Base-by-base conservation (phyloP, 2,797 vertebrate species). In the Streptopelia turtur region DNA sequence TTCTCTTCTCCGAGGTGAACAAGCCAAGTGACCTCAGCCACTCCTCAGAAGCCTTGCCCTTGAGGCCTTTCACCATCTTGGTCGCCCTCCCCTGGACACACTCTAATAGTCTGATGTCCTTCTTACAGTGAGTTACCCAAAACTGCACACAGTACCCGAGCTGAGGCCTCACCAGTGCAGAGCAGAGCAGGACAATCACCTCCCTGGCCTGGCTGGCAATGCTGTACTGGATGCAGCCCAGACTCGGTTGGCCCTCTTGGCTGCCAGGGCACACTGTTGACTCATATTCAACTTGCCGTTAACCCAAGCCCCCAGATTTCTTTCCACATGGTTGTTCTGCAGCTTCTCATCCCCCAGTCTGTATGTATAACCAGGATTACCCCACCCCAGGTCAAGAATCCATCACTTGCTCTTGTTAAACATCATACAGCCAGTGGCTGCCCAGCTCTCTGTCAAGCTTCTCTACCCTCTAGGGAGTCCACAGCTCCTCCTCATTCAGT, bases 121-220 rank as follows among this genome's bases (percentile, higher is more conserved):
- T 8, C n/a, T 53, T 37, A 15, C 9, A 12, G 4, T 7, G 15
- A 35, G 18, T 23, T 15, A 9, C 39, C 14, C 64, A 55, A 60
- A 69, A 69, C 23, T 16, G 27, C 55, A 53, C 17, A 18, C 11
- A 31, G 27, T 4, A 23, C 55, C 60, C 4, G 0, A 69, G 11
- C 47, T 15, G 33, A 41, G 50, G 50, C 50, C 25, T 9, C 50
- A 52, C 25, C 50, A 52, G 25, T 52, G 50, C 25, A 14, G 50
- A 25, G 25, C 7, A 27, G 50, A 52, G 13, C 14, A 14, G 50
- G 57, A 47, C 33, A 55, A 33, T 24, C 24, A 2, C 28, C 20
- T 61, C 15, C 56, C 41, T 47, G 2, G 0, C 53, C 65, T 1
- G 0, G 20, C 49, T 33, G 9, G 10, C 13, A n/a, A 24, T 6